Evolutionary conservation across 2,797 vertebrate genomes (phyloP), one percentile per base, ranked within the genome.

Genomic region (Parambassis ranga): DNA sequence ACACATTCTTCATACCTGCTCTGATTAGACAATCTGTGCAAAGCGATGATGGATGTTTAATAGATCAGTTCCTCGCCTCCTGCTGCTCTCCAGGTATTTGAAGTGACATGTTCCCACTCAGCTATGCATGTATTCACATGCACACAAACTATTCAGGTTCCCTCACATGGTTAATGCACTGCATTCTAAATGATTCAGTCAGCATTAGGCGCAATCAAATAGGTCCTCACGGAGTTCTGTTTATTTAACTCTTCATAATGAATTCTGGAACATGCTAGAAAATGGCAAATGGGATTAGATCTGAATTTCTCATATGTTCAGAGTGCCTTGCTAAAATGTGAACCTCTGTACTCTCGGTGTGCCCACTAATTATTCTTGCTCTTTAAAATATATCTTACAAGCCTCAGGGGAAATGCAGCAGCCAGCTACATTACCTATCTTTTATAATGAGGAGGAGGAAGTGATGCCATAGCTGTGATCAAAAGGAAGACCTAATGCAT

Each of bases 111-210:
- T 66, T 11, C 23, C 39, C 10, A 20, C 50, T 75, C 26, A 44
- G 24, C 33, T 11, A 67, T 68, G 32, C 51, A 53, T 47, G 23
- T 18, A 56, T 51, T 10, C 57, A 19, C 63, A 26, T 2, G 2
- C 49, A 28, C 26, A 61, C 46, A 24, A 65, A 55, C 22, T 48
- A 31, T 69, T 71, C 31, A 38, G 19, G 27, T 51, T 63, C 39
- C 10, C 9, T 32, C 42, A 75, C 42, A 74, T 83, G 23, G 24
- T 31, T 75, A 47, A 66, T 65, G 58, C 60, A 78, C 55, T 7
- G 22, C 4, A 3, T 36, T 55, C 60, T 87, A 16, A 83, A 88
- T 89, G 71, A 81, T 90, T 79, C 66, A 87, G 31, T 16, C 70
- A 15, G 58, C 35, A 44, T 72, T 66, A 44, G 51, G 32, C 59